Evolutionary conservation across 2,797 vertebrate genomes (phyloP).

Genomic region (Eleutherodactylus coqui): DNA sequence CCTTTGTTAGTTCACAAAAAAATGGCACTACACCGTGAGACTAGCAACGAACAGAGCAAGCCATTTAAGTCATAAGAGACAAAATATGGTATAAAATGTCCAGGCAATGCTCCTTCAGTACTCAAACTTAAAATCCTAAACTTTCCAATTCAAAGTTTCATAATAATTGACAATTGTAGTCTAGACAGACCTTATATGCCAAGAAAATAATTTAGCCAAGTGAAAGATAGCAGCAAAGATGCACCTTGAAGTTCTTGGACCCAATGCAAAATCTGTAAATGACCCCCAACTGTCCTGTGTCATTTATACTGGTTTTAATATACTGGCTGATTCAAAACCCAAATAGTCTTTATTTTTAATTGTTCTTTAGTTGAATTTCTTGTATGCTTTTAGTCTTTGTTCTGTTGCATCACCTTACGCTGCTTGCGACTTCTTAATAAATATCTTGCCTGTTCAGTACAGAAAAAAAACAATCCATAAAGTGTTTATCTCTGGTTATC

Average conservation of each 20-base stretch:
- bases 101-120: background rate
- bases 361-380: no score
- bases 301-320: background rate
- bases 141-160: no score
- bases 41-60: background rate
- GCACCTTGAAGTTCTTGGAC: no score
- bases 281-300: background rate
- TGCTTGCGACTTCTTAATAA: background rate
- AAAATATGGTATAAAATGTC: background rate
- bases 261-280: background rate
- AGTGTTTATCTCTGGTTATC: background rate
- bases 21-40: background rate
- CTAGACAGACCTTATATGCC: no score
- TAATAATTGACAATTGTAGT: no score
- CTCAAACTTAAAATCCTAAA: background rate
- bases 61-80: background rate
- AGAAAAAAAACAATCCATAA: background rate
- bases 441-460: background rate
- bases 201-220: no score
- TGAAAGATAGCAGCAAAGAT: no score
- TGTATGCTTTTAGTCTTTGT: no score
- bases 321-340: background rate
- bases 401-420: no score
- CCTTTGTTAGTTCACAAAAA: background rate
- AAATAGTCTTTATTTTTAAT: no score